phyloP scores from a whole-genome alignment of 2,888 invertebrate species.

The Rambutsinella grinnellia region DNA sequence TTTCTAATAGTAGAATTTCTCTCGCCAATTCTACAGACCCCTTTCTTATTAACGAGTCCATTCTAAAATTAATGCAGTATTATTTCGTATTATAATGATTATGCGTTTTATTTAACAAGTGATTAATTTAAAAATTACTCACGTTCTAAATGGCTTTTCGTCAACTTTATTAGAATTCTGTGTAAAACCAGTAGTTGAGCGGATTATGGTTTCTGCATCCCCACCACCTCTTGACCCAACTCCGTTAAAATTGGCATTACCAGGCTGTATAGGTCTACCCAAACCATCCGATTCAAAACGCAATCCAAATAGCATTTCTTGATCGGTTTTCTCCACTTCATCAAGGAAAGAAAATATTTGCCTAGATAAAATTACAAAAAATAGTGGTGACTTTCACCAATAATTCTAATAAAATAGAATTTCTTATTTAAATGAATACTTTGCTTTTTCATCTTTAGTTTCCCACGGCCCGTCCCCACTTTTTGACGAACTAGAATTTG shows the following conservation, averaged over 20 bases:
- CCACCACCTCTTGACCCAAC: background rate
- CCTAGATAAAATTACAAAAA: slow-evolving; percentile 30
- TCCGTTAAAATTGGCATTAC: no score
- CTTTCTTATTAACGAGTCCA: slow-evolving; percentile 74
- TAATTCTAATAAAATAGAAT: no score
- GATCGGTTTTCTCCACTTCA: slow-evolving; percentile 73
- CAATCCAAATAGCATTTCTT: slow-evolving; percentile 59
- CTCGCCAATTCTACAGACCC: slow-evolving; percentile 76
- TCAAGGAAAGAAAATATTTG: slow-evolving; percentile 78
- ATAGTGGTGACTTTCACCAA: no score
- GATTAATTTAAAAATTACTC: background rate
- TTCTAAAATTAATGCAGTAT: slow-evolving; percentile 68
- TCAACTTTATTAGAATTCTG: slow-evolving; percentile 6
- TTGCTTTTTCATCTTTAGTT: slow-evolving; percentile 33
- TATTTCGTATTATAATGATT: background rate
- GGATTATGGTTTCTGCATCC: background rate
- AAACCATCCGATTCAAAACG: slow-evolving; percentile 39
- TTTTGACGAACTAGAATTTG: background rate
- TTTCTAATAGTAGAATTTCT: slow-evolving; percentile 74
- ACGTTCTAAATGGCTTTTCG: slow-evolving; percentile 28
- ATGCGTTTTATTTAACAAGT: background rate
- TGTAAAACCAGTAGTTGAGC: background rate
- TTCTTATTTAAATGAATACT: slow-evolving; percentile 28
- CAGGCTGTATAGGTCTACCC: slow-evolving; percentile 9
- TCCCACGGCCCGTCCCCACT: slow-evolving; percentile 23